Conservation (phyloP, 1,140 invertebrate genomes). For the Lordiphosa mommai region DNA sequence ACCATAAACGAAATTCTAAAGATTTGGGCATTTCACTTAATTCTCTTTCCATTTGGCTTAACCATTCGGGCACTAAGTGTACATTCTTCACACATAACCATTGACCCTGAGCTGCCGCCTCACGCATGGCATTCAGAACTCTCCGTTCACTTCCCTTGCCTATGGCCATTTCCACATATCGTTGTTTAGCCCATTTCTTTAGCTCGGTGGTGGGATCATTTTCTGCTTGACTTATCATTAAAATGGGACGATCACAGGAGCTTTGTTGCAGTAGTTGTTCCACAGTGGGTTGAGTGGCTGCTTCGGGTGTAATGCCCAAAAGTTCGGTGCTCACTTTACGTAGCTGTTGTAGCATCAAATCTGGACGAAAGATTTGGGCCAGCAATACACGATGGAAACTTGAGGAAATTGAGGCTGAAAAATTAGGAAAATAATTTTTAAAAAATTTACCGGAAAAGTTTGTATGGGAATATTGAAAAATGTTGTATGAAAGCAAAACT, state of each 20-base stretch:
- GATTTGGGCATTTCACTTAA: slow-evolving; percentile 83
- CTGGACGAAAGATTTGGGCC: slow-evolving; percentile 90
- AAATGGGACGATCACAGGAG: slow-evolving; percentile 84
- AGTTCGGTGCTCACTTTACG: slow-evolving; percentile 85
- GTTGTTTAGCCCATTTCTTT: slow-evolving; percentile 81
- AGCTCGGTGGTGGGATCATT: slow-evolving; percentile 91
- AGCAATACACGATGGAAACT: slow-evolving; percentile 92
- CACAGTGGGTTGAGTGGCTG: slow-evolving; percentile 60
- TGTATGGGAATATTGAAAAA: too few species aligned
- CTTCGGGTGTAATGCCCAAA: slow-evolving; percentile 81
- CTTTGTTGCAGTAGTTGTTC: slow-evolving; percentile 68
- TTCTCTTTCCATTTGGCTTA: slow-evolving; percentile 87
- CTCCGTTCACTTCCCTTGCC: slow-evolving; percentile 62
- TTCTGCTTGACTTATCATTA: slow-evolving; percentile 88
- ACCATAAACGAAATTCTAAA: slow-evolving; percentile 87
- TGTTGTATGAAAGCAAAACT: too few species aligned
- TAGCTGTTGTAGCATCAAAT: slow-evolving; percentile 88
- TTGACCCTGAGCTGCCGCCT: slow-evolving; percentile 57
- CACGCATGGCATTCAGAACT: slow-evolving; percentile 38
- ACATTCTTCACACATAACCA: slow-evolving; percentile 88
- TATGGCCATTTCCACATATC: slow-evolving; percentile 80
- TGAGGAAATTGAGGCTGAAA: slow-evolving; percentile 58
- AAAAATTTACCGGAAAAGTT: too few species aligned
- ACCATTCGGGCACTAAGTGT: slow-evolving; percentile 90
- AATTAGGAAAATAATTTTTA: background rate